Evolutionary conservation across 2,888 invertebrate species (phyloP).

Genomic region (Lymantria dispar): DNA sequence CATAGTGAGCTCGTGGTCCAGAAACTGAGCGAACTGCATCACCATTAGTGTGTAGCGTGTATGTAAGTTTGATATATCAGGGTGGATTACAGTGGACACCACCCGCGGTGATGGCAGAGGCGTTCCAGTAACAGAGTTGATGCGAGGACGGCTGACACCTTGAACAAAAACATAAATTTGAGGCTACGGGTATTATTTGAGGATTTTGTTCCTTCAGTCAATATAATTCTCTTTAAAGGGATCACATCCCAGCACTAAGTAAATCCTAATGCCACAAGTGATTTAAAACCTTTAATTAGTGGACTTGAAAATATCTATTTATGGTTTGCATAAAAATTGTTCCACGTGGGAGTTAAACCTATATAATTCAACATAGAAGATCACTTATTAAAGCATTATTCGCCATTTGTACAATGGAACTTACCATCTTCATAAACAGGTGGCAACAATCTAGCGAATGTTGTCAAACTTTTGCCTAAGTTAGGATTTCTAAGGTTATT

Average conservation of each 20-base stretch:
- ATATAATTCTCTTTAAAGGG: too few species aligned
- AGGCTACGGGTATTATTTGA: too few species aligned
- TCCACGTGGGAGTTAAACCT: too few species aligned
- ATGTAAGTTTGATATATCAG: conserved; percentile 94
- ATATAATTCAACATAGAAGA: too few species aligned
- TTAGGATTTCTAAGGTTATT: conserved; percentile 93
- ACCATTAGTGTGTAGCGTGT: conserved; percentile 94
- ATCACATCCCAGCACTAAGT: too few species aligned
- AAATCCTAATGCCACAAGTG: too few species aligned
- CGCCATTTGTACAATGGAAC: too few species aligned
- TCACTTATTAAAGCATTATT: too few species aligned
- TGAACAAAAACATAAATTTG: conserved; percentile 1
- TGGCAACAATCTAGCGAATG: conserved; percentile 92
- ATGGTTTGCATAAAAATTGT: too few species aligned
- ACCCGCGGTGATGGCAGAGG: conserved; percentile 92
- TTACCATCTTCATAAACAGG: conserved; percentile 94
- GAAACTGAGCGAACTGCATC: conserved; percentile 97
- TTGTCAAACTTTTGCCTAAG: conserved; percentile 92
- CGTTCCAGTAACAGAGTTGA: conserved; percentile 87
- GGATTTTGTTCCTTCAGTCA: too few species aligned
- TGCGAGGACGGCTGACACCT: conserved; percentile 91
- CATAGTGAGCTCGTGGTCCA: conserved; percentile 97
- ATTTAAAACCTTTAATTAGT: too few species aligned
- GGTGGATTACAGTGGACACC: conserved; percentile 94
- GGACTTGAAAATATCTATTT: too few species aligned